Base-by-base conservation (phyloP, 2,888 invertebrate genomes). In the Microdon myrmicae region DNA sequence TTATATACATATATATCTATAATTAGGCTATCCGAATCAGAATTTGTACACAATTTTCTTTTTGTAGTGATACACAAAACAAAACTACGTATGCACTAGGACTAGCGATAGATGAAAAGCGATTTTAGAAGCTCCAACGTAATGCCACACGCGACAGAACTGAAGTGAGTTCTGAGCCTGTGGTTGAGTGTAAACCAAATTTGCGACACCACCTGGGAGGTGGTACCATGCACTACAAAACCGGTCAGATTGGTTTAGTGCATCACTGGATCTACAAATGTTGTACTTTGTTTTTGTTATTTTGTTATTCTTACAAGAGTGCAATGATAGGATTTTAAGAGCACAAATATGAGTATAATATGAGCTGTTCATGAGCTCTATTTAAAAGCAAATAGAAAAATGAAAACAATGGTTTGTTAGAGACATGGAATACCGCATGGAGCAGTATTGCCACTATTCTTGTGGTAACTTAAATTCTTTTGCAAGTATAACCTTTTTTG, bases 111-210 rank as follows among this genome's bases (percentile, higher is more conserved):
- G 43, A 58, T 64, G 43, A 53, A 58, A 35, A 51, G 51, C 56
- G 16, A 56, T 43, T 45, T 56, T 38, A 51, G 23, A 58, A 64
- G 51, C 64, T 13, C 32, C 37, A 64, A 56, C 45, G 38, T 25
- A 56, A 47, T 28, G 53, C 45, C 47, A 51, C 51, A 56, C 64
- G n/a, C n/a, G 56, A 58, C 31, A 37, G 7, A 58, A 58, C 41
- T 43, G 41, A 53, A 43, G 35, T 47, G 44, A n/a, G 48, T 51
- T 47, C 51, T 32, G 35, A 45, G 49, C 56, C 45, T 32, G n/a
- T n/a, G 47, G 47, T 58, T 58, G 58, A 64, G 51, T 56, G 51
- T 56, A 47, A 64, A 56, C 64, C 58, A 58, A 58, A 58, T 55
- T 37, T 37, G 35, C 22, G 58, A n/a, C 48, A 53, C 43, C 64